These are phyloP conservation scores for Pholis gunnellus DNA, from an alignment of 2,113 vertebrate genomes.

Conservation along the genomic window DNA sequence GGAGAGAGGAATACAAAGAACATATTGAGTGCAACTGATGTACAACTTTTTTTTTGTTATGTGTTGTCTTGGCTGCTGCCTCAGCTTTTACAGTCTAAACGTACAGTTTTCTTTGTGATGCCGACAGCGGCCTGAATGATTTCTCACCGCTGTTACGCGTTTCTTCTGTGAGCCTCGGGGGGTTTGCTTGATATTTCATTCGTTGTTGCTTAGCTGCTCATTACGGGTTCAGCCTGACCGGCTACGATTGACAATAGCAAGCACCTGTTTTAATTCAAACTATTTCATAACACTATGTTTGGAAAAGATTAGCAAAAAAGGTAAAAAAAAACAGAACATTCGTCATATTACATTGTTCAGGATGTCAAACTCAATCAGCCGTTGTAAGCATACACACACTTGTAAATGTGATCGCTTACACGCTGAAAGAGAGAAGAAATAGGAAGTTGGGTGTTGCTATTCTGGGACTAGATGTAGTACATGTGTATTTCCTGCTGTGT, in stretches of 20 bases:
- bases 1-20: constrained; percentile 1
- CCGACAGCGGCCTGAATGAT: neutral
- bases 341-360: neutral
- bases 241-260: neutral
- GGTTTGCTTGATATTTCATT: neutral
- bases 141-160: neutral
- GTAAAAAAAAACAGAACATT: neutral
- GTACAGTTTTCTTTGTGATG: neutral
- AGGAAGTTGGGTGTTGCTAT: neutral
- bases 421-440: neutral
- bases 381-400: neutral
- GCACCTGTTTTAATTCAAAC: neutral
- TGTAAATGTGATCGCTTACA: neutral
- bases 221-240: neutral
- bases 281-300: neutral
- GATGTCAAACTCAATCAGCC: neutral
- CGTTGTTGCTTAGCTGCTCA: neutral
- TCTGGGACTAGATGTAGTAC: neutral
- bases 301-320: neutral
- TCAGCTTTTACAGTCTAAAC: neutral
- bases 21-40: too few species aligned
- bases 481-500: constrained; percentile 15
- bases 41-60: too few species aligned
- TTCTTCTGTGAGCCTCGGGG: neutral
- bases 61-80: neutral